A percentile compares a stretch with the other conserved stretches of the same genome.
Conservation (phyloP, 2,797 vertebrate species). For the Sparus aurata region DNA sequence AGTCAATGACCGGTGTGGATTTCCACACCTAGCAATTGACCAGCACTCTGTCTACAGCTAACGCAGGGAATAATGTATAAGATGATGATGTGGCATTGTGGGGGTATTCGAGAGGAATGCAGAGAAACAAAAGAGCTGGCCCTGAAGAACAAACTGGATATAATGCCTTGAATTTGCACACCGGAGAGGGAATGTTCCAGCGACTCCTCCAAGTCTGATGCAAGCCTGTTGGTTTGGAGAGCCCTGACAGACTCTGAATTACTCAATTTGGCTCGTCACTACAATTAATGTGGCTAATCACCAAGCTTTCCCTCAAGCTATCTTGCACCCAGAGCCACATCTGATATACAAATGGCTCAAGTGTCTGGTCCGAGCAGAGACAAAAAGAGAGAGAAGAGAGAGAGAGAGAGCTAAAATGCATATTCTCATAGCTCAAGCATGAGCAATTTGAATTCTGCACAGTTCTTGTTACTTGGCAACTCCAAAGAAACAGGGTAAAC, state of each 20-base stretch:
- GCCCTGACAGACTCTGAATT: conserved; percentile 43
- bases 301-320: conserved; percentile 43
- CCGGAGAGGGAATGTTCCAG: conserved; percentile 55
- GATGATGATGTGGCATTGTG: conserved; percentile 26
- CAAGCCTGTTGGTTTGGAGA: conserved; percentile 46
- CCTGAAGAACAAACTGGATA: conserved; percentile 22
- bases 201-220: conserved; percentile 55
- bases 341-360: conserved; percentile 44
- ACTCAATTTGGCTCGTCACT: conserved; percentile 57
- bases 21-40: conserved; percentile 56
- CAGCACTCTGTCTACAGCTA: conserved; percentile 38
- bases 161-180: conserved; percentile 49
- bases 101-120: conserved; percentile 20
- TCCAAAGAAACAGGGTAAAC: conserved; percentile 65
- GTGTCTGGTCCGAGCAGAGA: conserved; percentile 33
- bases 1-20: conserved; percentile 43
- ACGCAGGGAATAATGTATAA: conserved; percentile 18
- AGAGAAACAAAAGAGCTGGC: conserved; percentile 31
- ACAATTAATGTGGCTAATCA: conserved; percentile 55
- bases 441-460: conserved; percentile 67
- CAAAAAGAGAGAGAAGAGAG: conserved; percentile 1
- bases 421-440: conserved; percentile 62
- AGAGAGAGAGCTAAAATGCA: conserved; percentile 46
- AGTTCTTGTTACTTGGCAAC: conserved; percentile 74
- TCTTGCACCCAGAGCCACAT: conserved; percentile 44